Evolutionary conservation across 2,113 vertebrate species (phyloP).

Genomic region (Thymallus thymallus): DNA sequence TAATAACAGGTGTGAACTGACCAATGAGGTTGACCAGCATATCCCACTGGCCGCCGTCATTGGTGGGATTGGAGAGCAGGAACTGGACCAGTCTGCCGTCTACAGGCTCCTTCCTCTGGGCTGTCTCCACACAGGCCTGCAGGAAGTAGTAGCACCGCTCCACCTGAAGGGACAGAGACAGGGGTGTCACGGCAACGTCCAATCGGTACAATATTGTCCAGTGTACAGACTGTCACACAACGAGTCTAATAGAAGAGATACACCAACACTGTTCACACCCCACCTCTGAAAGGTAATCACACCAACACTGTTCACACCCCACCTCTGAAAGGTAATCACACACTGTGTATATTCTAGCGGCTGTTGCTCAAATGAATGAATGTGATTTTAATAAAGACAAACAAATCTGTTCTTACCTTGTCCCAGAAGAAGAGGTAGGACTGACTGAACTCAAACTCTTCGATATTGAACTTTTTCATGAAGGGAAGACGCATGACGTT

Average conservation of each 20-base stretch:
- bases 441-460: conserved; percentile 99
- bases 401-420: conserved; percentile 79
- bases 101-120: conserved; percentile 88
- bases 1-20: conserved; percentile 59
- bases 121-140: conserved; percentile 89
- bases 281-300: not conserved
- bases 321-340: conserved; percentile 10
- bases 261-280: not conserved
- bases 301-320: not conserved
- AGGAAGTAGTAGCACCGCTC: conserved; percentile 95
- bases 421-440: conserved; percentile 98
- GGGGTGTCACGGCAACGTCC: not conserved
- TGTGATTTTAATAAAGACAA: too few species aligned
- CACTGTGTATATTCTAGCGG: too few species aligned
- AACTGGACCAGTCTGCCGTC: conserved; percentile 92
- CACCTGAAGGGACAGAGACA: conserved; percentile 67
- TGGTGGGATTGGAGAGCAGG: conserved; percentile 89
- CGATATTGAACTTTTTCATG: conserved; percentile 96
- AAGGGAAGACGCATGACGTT: conserved; percentile 97
- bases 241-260: not conserved
- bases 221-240: conserved; percentile 2
- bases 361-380: too few species aligned
- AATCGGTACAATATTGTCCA: not conserved
- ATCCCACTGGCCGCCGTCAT: conserved; percentile 97
- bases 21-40: conserved; percentile 98